A percentile compares a stretch with the other conserved stretches of the same genome.
These are phyloP conservation scores for Chascanopsetta lugubris DNA, from an alignment of 2,113 vertebrate genomes.

Conservation along the genomic window DNA sequence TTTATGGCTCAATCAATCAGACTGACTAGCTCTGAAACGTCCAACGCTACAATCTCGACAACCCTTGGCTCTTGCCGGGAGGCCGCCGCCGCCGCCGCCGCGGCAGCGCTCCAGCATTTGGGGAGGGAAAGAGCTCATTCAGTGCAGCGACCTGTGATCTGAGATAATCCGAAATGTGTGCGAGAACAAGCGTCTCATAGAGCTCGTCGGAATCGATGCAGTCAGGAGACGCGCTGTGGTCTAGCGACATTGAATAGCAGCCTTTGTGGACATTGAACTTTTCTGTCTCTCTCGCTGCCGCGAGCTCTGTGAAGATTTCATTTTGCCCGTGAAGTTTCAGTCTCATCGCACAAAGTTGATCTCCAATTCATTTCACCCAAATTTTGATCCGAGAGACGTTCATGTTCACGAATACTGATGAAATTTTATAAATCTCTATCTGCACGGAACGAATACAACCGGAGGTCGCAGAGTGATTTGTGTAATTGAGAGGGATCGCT, in stretches of 20 bases:
- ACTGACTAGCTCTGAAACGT: constrained; percentile 67
- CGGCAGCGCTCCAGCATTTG: constrained; percentile 15
- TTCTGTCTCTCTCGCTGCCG: constrained; percentile 13
- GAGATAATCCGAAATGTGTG: not conserved
- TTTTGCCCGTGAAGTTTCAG: constrained; percentile 48
- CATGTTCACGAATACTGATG: constrained; percentile 73
- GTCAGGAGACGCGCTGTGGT: constrained; percentile 18
- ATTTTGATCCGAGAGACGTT: constrained; percentile 52
- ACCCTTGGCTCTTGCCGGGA: constrained; percentile 30
- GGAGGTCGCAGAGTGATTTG: constrained; percentile 35
- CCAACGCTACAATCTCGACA: constrained; percentile 50
- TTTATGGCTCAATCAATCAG: constrained; percentile 77
- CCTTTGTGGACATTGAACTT: constrained; percentile 41
- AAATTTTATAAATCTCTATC: constrained; percentile 50
- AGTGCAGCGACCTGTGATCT: constrained; percentile 21
- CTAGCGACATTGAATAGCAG: constrained; percentile 27
- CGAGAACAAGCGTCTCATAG: constrained; percentile 2
- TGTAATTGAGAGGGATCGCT: constrained; percentile 49
- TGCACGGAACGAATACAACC: constrained; percentile 39
- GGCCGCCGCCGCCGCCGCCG: not conserved
- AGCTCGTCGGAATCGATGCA: constrained; percentile 26
- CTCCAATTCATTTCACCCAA: constrained; percentile 19
- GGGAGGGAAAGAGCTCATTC: constrained; percentile 6
- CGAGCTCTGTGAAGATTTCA: constrained; percentile 25
- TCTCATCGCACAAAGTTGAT: constrained; percentile 36